Conservation (phyloP, 2,113 vertebrate species). For the Mirounga angustirostris region DNA sequence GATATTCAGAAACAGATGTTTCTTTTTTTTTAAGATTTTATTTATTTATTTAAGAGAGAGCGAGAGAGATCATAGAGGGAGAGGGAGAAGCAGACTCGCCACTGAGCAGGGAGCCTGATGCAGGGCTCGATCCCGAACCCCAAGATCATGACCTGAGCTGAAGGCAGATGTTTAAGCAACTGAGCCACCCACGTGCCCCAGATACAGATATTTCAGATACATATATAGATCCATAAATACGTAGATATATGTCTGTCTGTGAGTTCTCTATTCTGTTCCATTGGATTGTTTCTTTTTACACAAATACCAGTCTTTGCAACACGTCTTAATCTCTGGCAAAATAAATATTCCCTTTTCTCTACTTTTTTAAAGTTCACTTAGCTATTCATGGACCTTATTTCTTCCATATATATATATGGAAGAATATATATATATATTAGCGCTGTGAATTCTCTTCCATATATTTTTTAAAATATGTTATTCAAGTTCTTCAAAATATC, state of each 20-base stretch:
- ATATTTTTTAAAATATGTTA: neutral
- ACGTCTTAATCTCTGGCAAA: neutral
- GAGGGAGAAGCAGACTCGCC: neutral
- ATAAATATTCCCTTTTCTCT: neutral
- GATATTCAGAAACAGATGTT: neutral
- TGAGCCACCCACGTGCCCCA: neutral
- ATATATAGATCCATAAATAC: too few species aligned
- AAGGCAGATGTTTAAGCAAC: too few species aligned
- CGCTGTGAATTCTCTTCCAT: neutral
- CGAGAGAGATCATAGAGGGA: neutral
- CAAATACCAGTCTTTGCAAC: neutral
- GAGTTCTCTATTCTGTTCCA: neutral
- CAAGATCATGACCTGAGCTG: too few species aligned
- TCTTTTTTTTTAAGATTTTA: neutral
- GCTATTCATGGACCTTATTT: neutral
- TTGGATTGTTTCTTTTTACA: neutral
- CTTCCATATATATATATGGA: neutral
- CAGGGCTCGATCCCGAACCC: too few species aligned
- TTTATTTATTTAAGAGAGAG: neutral
- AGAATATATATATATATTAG: too few species aligned
- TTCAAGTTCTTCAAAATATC: conserved; percentile 27
- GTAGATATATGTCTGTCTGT: neutral
- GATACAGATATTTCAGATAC: neutral
- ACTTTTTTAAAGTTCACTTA: neutral
- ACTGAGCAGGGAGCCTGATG: neutral